These are phyloP conservation scores for Clinocottus analis DNA, from an alignment of 2,113 vertebrate species.

Conservation along the genomic window DNA sequence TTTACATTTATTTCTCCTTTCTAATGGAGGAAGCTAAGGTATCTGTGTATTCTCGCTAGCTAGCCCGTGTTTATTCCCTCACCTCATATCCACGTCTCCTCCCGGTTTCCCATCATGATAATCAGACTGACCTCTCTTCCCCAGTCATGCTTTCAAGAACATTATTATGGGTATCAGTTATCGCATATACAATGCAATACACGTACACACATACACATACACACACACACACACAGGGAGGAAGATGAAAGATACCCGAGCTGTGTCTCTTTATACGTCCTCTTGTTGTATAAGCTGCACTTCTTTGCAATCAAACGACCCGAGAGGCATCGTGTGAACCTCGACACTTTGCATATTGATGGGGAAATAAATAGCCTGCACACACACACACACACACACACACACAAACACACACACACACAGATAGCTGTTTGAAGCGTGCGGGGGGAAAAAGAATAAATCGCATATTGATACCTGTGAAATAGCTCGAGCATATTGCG, in stretches of 20 bases:
- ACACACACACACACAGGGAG: neutral
- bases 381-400: neutral
- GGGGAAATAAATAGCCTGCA: slow-evolving; percentile 48
- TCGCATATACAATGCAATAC: neutral
- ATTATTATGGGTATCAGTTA: slow-evolving; percentile 3
- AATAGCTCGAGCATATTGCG: neutral
- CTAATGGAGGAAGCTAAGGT: neutral
- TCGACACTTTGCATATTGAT: slow-evolving; percentile 52
- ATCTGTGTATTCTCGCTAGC: too few relatives aligned
- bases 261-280: neutral
- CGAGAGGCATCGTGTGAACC: neutral
- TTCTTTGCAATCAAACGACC: slow-evolving; percentile 18
- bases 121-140: neutral
- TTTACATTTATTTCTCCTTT: neutral
- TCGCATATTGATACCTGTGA: slow-evolving; percentile 30
- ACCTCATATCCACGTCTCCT: neutral
- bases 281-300: slow-evolving; percentile 8
- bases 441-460: slow-evolving; percentile 21
- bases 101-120: neutral
- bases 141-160: neutral
- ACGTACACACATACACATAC: too few relatives aligned
- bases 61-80: neutral
- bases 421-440: slow-evolving; percentile 8
- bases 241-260: neutral
- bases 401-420: neutral